Base-by-base conservation (phyloP, 2,797 vertebrate species). In the Anisognathus igniventris region DNA sequence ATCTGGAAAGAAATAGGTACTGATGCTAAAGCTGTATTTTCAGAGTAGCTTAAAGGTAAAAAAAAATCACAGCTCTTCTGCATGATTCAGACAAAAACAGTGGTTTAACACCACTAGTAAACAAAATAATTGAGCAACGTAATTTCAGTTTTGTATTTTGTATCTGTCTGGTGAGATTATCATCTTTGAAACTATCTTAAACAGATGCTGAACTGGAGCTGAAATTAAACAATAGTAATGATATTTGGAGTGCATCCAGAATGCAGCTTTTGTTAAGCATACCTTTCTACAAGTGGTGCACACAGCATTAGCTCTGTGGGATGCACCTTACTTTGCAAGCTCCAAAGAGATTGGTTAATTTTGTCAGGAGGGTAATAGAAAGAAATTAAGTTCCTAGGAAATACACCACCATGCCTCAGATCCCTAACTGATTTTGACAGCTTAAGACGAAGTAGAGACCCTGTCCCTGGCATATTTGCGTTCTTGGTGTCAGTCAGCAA, bases 111-210 rank as follows among this genome's bases (percentile, higher is more conserved):
- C 45, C 90, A 87, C 61, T 81, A 95, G 95, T 94, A 97, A 97
- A 97, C 89, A 97, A 91, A 96, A 97, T 96, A 96, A 97, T 90
- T 96, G 87, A 93, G 95, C 86, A 92, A 56, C 2, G 3, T 84
- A 95, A 96, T 97, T 97, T 97, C 95, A 93, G 94, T 82, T 95
- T 96, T 95, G 77, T 81, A 89, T 95, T 98, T 97, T 97, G 80
- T 93, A 96, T 95, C 94, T 97, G 95, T 95, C 95, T 96, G 89
- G 86, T 95, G 88, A 95, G 93, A 97, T 96, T 93, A 97, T 93
- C 87, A 66, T 96, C 92, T 93, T 84, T 97, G 96, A 97, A 96
- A 93, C 92, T 73, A 94, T 75, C 75, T 96, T 96, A 95, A 96
- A 94, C 96, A 97, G 97, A 97, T 95, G 78, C 82, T 61, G 61